Base-by-base conservation (phyloP, 2,113 vertebrate species). In the Platichthys stellatus region DNA sequence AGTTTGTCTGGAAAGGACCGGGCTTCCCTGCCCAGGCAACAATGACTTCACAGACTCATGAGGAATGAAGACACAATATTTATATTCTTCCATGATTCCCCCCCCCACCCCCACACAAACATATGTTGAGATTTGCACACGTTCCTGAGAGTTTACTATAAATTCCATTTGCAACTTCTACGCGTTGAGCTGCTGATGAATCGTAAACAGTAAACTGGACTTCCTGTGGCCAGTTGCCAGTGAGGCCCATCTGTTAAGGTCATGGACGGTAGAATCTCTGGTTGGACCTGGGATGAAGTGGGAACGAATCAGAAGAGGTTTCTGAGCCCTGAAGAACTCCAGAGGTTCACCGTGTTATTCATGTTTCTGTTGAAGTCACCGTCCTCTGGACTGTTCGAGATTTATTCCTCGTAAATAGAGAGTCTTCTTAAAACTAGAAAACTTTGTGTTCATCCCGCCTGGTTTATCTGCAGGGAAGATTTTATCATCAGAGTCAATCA, bases 1-100 rank as follows among this genome's bases (percentile, higher is more conserved):
- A 69, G 80, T 76, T 68, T 60, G 83, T 81, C 86, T 87, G 84
- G 87, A 91, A 91, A 91, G 80, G 64, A 84, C 56, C 3, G 76
- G 57, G 69, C 53, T 79, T 81, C 79, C 78, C 85, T 80, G 58
- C 76, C 53, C 58, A 80, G 85, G 78, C 68, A 81, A 85, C 72
- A 82, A 63, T 79, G 76, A 86, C 82, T 78, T 80, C 72, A 86
- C 80, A 40, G 14, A 64, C 76, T 91, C 91, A 87, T 72, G 63
- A 83, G 54, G 69, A 74, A 69, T 68, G 63, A 54, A 76, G 70
- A 59, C 49, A 11, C 63, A 82, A 81, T 74, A 81, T 82, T 68
- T 58, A 69, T 56, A 45, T 58, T 35, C 40, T 38, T 74, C 43
- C 54, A 56, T 43, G 56, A 67, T 75, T 62, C 64, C 47, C 1